phyloP scores from a whole-genome alignment of 2,888 invertebrate species.

The Leucoma salicis region DNA sequence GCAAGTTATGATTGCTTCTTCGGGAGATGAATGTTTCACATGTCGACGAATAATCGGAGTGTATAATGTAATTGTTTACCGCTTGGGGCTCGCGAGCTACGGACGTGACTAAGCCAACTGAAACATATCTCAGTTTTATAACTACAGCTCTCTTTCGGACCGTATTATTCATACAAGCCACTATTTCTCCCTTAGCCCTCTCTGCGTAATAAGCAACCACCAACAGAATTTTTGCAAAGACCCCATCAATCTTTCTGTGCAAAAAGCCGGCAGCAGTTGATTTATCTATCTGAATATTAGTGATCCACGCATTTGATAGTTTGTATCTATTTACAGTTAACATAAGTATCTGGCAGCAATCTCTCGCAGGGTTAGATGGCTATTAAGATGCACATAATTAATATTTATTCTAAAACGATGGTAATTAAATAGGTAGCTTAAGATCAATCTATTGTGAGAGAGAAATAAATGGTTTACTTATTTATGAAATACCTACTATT shows the following conservation, averaged over 20 bases:
- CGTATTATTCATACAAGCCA: conserved; percentile 54
- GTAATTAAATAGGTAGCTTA: too few relatives aligned
- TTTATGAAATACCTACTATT: conserved; percentile 14
- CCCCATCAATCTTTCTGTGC: conserved; percentile 66
- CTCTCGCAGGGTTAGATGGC: too few relatives aligned
- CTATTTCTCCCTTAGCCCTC: too few relatives aligned
- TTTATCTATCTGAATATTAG: conserved; percentile 77
- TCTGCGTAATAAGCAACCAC: conserved; percentile 50
- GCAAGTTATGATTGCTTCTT: conserved; percentile 15
- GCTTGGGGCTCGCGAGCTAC: conserved; percentile 27
- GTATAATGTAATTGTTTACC: conserved; percentile 42
- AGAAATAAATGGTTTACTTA: too few relatives aligned
- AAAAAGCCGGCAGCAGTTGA: conserved; percentile 64
- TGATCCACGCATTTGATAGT: conserved; percentile 41
- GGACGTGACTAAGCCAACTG: conserved; percentile 56
- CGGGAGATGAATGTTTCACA: conserved; percentile 28
- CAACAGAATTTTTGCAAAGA: conserved; percentile 59
- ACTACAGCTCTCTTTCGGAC: conserved; percentile 43
- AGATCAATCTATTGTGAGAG: too few relatives aligned
- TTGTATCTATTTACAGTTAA: conserved; percentile 31
- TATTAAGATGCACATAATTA: too few relatives aligned
- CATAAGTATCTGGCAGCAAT: conserved; percentile 6
- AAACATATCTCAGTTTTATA: conserved; percentile 46
- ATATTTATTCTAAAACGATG: too few relatives aligned
- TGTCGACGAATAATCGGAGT: conserved; percentile 32